Percentiles rank a stretch among this genome's conserved stretches.
Evolutionary conservation across 2,888 invertebrate species (phyloP).

Genomic region (Tiliacea citrago): DNA sequence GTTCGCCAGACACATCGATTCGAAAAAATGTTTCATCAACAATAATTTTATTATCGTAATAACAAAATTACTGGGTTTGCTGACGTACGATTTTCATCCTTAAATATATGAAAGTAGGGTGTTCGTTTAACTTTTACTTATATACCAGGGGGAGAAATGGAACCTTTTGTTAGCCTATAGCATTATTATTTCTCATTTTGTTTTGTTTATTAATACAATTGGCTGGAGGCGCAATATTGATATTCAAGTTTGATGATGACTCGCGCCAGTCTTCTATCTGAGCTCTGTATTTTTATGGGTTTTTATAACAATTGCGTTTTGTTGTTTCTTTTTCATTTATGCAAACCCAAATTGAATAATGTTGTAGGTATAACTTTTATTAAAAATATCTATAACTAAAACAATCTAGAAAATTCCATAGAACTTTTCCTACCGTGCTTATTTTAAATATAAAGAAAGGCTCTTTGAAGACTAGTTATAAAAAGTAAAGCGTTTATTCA

Average conservation of each 20-base stretch:
- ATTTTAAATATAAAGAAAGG: constrained; percentile 8
- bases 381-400: not conserved
- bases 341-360: constrained; percentile 71
- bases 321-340: constrained; percentile 79
- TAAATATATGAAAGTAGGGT: constrained; percentile 81
- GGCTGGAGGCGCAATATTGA: constrained; percentile 91
- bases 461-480: constrained; percentile 25
- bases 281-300: constrained; percentile 87
- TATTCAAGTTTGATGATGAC: constrained; percentile 91
- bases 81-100: constrained; percentile 84
- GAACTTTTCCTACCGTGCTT: constrained; percentile 12
- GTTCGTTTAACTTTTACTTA: constrained; percentile 80
- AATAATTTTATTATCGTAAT: constrained; percentile 91
- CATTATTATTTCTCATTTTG: constrained; percentile 91
- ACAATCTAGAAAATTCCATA: not conserved
- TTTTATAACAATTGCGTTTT: constrained; percentile 84
- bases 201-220: constrained; percentile 91
- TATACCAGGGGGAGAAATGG: constrained; percentile 89
- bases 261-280: constrained; percentile 85
- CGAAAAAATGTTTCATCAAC: constrained; percentile 90
- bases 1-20: constrained; percentile 89
- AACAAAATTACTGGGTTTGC: constrained; percentile 89
- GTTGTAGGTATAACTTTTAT: constrained; percentile 26
- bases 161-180: constrained; percentile 91
- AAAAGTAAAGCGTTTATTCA: constrained; percentile 37